Evolutionary conservation across 2,888 invertebrate species (phyloP).

Genomic region (Apodemia mormo): DNA sequence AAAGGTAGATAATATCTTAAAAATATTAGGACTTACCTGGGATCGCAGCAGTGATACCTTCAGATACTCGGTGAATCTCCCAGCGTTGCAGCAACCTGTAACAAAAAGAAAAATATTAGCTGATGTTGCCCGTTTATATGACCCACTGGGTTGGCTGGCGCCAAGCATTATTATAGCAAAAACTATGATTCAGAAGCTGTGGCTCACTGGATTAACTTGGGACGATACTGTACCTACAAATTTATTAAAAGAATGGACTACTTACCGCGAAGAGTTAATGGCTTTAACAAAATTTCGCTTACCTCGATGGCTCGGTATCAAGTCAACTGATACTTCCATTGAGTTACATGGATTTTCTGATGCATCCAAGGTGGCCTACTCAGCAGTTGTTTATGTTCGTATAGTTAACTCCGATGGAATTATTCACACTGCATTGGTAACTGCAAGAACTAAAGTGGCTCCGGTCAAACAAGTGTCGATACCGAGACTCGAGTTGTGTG

Average conservation of each 20-base stretch:
- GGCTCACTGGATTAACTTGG: conserved; percentile 34
- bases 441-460: no score
- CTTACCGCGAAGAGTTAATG: background rate
- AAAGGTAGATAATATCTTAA: conserved; percentile 24
- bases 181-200: conserved; percentile 7
- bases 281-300: background rate
- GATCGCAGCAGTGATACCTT: conserved; percentile 21
- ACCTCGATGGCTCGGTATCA: background rate
- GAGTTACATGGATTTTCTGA: conserved; percentile 37
- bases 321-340: conserved; percentile 17
- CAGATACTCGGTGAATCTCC: conserved; percentile 16
- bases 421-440: no score
- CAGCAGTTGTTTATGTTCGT: no score
- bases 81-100: background rate
- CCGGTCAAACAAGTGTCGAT: no score
- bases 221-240: conserved; percentile 21
- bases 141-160: conserved; percentile 25
- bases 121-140: conserved; percentile 31
- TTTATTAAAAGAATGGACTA: background rate
- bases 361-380: conserved; percentile 27
- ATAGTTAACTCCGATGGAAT: no score
- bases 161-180: background rate
- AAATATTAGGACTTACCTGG: conserved; percentile 27
- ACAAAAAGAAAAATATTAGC: conserved; percentile 31
- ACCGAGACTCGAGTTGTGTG: no score